Conservation (phyloP, 1,140 invertebrate species). For the Heliothis subflexa region DNA sequence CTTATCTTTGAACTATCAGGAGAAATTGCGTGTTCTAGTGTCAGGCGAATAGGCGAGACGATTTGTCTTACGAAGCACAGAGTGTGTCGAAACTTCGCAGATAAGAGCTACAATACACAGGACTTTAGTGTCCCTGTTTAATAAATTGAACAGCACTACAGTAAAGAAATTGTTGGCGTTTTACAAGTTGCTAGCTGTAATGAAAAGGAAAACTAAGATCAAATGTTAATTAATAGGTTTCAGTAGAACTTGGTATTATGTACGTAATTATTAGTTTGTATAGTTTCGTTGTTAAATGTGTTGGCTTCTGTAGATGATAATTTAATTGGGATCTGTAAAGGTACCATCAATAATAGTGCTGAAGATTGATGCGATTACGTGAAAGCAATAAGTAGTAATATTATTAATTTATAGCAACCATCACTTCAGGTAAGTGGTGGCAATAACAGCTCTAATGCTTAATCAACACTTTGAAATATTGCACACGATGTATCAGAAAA, state of each 20-base stretch:
- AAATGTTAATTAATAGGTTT: neutral
- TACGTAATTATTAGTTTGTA: neutral
- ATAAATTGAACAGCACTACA: slow-evolving; percentile 17
- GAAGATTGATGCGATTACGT: neutral
- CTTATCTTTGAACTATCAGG: slow-evolving; percentile 33
- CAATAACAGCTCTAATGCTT: slow-evolving; percentile 14
- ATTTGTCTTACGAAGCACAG: slow-evolving; percentile 48
- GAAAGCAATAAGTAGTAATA: neutral
- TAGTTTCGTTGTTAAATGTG: neutral
- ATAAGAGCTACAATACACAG: slow-evolving; percentile 38
- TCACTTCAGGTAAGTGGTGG: neutral
- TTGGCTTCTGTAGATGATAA: neutral
- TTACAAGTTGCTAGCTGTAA: slow-evolving; percentile 12
- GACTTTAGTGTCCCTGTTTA: slow-evolving; percentile 29
- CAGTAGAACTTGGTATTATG: neutral
- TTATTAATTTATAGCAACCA: slow-evolving; percentile 13
- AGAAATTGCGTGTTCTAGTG: slow-evolving; percentile 44
- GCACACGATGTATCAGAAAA: slow-evolving; percentile 46
- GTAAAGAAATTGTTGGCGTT: slow-evolving; percentile 24
- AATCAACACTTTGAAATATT: slow-evolving; percentile 28
- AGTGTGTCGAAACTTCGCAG: slow-evolving; percentile 23
- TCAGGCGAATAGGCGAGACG: slow-evolving; percentile 38
- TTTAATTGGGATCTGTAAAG: neutral
- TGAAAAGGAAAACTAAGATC: slow-evolving; percentile 30
- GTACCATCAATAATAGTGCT: neutral